Conservation (phyloP, 1,140 invertebrate species). For the Gonatopus flavifemur region DNA sequence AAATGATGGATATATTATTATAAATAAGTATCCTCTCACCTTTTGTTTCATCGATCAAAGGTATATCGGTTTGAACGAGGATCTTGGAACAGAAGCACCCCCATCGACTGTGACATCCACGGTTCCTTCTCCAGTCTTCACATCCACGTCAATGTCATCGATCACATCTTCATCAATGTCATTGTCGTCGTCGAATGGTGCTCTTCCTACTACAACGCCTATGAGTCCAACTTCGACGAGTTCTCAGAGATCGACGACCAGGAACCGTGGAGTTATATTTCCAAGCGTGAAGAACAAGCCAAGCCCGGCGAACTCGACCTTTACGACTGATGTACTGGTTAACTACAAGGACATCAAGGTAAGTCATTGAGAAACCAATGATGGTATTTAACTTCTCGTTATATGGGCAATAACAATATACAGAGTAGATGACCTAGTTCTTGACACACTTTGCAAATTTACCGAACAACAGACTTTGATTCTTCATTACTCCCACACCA, state of each 20-base stretch:
- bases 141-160: slow-evolving; percentile 38
- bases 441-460: too few relatives aligned
- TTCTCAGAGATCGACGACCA: slow-evolving; percentile 52
- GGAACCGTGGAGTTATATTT: slow-evolving; percentile 82
- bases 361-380: too few relatives aligned
- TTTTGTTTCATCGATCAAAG: slow-evolving; percentile 13
- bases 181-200: slow-evolving; percentile 39
- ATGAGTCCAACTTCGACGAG: slow-evolving; percentile 33
- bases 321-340: slow-evolving; percentile 70
- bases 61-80: slow-evolving; percentile 39
- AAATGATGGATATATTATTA: too few relatives aligned
- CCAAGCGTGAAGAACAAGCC: slow-evolving; percentile 89
- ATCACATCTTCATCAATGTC: slow-evolving; percentile 36
- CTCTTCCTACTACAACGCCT: slow-evolving; percentile 48
- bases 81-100: slow-evolving; percentile 39
- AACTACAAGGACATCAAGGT: slow-evolving; percentile 83
- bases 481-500: too few relatives aligned
- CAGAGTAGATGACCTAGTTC: too few relatives aligned
- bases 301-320: slow-evolving; percentile 77
- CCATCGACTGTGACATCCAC: slow-evolving; percentile 46
- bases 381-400: too few relatives aligned
- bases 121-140: slow-evolving; percentile 30
- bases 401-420: too few relatives aligned
- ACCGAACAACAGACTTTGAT: too few relatives aligned
- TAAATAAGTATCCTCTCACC: too few relatives aligned